Evolutionary conservation across 2,888 invertebrate species (phyloP).

Genomic region (Campaea margaritaria): DNA sequence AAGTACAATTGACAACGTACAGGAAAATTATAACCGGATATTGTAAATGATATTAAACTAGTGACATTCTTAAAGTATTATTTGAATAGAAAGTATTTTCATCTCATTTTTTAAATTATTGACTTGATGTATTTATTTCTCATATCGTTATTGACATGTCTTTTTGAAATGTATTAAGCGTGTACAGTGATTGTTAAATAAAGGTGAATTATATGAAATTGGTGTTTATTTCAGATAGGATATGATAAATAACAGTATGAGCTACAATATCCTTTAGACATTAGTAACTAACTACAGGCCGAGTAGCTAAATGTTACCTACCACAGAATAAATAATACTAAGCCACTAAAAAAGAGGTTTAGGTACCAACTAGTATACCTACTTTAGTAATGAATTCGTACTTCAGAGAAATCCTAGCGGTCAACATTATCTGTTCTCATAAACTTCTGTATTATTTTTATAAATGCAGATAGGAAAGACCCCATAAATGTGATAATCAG

Average conservation of each 20-base stretch:
- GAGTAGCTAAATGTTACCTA: too few relatives aligned
- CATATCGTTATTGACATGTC: conserved; percentile 43
- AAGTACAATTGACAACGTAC: background rate
- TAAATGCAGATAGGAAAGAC: too few relatives aligned
- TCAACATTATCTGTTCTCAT: too few relatives aligned
- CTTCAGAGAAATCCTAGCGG: background rate
- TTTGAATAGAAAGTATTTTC: conserved; percentile 49
- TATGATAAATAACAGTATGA: too few relatives aligned
- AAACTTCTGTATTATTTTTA: too few relatives aligned
- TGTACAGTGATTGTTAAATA: conserved; percentile 50
- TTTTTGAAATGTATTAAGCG: conserved; percentile 36
- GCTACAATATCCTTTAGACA: too few relatives aligned
- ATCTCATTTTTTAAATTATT: conserved; percentile 53
- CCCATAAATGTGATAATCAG: too few relatives aligned
- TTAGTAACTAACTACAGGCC: too few relatives aligned
- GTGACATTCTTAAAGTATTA: conserved; percentile 57
- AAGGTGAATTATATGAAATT: conserved; percentile 32
- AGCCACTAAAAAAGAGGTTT: background rate
- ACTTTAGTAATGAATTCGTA: too few relatives aligned
- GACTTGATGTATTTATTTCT: conserved; percentile 55
- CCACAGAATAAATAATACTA: too few relatives aligned
- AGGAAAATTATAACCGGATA: conserved; percentile 12
- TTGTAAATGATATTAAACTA: conserved; percentile 29
- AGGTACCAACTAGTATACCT: too few relatives aligned
- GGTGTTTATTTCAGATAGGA: conserved; percentile 19